These are phyloP conservation scores for Terrapene triunguis DNA, from an alignment of 2,113 vertebrate genomes.

Conservation along the genomic window DNA sequence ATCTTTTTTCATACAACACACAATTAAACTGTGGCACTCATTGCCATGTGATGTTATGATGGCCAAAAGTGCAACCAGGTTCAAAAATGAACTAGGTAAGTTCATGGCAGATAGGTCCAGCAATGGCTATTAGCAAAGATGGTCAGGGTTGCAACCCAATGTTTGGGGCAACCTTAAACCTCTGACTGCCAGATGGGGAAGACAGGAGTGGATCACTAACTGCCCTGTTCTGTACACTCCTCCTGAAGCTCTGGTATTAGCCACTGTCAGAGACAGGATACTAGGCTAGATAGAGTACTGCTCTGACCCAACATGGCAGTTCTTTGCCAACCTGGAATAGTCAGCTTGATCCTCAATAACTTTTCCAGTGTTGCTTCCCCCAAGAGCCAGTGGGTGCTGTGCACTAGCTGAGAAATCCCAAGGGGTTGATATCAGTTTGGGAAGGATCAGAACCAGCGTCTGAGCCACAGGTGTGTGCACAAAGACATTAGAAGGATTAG, in stretches of 20 bases:
- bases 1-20: background rate
- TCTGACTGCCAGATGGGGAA: background rate
- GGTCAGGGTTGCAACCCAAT: background rate
- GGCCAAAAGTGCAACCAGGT: background rate
- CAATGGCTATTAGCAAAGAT: background rate
- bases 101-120: background rate
- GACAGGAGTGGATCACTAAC: background rate
- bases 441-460: background rate
- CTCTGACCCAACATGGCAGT: background rate
- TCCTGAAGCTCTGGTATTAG: background rate
- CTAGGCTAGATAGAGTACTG: background rate
- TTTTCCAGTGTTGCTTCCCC: background rate
- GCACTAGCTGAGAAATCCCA: background rate
- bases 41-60: background rate
- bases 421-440: background rate
- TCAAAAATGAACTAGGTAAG: background rate
- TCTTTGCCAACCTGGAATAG: background rate
- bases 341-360: background rate
- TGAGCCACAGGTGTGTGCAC: background rate
- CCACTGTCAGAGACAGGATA: background rate
- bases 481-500: background rate
- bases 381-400: background rate
- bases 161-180: background rate
- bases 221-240: background rate
- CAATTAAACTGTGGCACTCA: background rate